Evolutionary conservation across 2,888 invertebrate species (phyloP).

Genomic region (Netelia melanura): DNA sequence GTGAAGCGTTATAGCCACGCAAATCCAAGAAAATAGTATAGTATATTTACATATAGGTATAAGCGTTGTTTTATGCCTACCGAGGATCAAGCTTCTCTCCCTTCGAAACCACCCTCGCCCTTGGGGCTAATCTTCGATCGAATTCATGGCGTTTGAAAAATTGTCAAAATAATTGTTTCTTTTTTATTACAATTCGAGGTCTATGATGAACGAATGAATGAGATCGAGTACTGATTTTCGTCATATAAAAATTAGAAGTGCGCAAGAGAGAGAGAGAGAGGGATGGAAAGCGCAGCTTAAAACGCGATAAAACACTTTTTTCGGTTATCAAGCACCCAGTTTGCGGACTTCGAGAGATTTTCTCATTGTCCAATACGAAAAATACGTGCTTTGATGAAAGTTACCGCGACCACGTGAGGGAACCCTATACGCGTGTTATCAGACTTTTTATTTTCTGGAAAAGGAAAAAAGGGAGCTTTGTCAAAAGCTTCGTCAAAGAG

Average conservation of each 20-base stretch:
- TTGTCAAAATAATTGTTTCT: too few relatives aligned
- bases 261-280: constrained; percentile 20
- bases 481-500: constrained; percentile 45
- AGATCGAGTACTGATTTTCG: too few relatives aligned
- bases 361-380: constrained; percentile 33
- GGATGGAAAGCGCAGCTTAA: neutral
- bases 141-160: too few relatives aligned
- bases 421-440: constrained; percentile 9
- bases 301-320: constrained; percentile 45
- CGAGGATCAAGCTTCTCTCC: too few relatives aligned
- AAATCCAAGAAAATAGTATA: constrained; percentile 24
- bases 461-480: constrained; percentile 38
- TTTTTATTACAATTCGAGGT: too few relatives aligned
- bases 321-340: constrained; percentile 9
- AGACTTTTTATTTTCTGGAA: constrained; percentile 20
- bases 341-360: constrained; percentile 12
- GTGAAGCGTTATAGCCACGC: constrained; percentile 18
- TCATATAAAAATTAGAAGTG: too few relatives aligned
- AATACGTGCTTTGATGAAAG: constrained; percentile 63
- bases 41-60: neutral
- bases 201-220: too few relatives aligned
- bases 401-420: constrained; percentile 39
- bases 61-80: neutral
- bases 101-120: too few relatives aligned
- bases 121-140: too few relatives aligned